Base-by-base conservation (phyloP, 2,888 invertebrate species). In the Xylota segnis region DNA sequence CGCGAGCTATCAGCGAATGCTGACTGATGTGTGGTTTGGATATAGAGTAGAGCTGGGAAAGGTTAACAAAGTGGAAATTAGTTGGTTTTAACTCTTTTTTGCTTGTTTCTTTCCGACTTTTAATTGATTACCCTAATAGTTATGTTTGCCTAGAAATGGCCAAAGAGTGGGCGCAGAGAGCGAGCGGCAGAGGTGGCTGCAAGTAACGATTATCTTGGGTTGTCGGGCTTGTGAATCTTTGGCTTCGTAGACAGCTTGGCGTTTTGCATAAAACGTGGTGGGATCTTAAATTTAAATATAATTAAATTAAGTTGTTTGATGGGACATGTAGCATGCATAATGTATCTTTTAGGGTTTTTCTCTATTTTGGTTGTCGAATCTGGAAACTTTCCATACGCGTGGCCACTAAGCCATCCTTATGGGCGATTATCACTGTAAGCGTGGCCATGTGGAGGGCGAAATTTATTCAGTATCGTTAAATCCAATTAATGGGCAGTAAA, bases 211-310 rank as follows among this genome's bases (percentile, higher is more conserved):
- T 34, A 16, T 43, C 43, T 43, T 6, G 37, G 2, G 18, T 56
- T 27, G 56, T 40, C 29, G 10, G 10, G 12, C 37, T 61, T 12
- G 54, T 61, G 45, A 34, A 5, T 43, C 3, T 54, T 61, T 16
- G 10, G 68, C 34, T 29, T 47, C 9, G 66, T 50, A 82, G 68
- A 75, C 54, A 59, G 54, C 27, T 66, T 66, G 76, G 66, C 66
- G 66, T 58, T 75, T 82, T 47, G 43, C 52, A 54, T 71, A 56
- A 47, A 70, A 29, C 14, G 7, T 56, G 45, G 16, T 65, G 45
- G 45, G 56, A 56, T 43, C 45, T 65, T 45, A 63, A 54, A 29
- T 52, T 5, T n/a, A 37, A 50, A 27, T 43, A 47, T 10, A 45
- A 16, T 6, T 7, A 16, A 45, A 45, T 45, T 16, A 45, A 45